Evolutionary conservation across 2,888 invertebrate species (phyloP), one percentile per base, ranked within the genome.

Genomic region (Papilio demoleus): DNA sequence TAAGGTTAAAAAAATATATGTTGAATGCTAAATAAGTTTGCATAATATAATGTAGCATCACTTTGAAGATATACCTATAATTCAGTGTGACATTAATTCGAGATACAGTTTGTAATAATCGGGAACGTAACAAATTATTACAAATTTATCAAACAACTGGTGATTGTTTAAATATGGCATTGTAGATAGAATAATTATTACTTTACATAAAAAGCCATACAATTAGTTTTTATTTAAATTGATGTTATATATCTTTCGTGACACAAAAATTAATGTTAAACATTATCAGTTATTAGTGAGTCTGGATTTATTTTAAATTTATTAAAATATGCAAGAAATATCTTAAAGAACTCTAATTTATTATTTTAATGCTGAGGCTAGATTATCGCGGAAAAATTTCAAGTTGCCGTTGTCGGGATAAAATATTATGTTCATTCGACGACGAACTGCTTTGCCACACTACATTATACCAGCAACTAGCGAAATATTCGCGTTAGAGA

Each of bases 101-200:
- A 56, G 53, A 56, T 56, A 56, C 31, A 1, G 8, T 3, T 17
- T 31, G 17, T 9, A 31, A 27, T 53, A 31, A 50, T 53, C 53
- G 27, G 24, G 53, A 53, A n/a, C n/a, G 17, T 3, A 17, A 56
- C 53, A 17, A 17, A 64, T 64, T 27, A 24, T 34, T 34, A 50
- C 53, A 64, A 4, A 50, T 64, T 64, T 50, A 8, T 53, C 63
- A 38, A 47, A 11, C 14, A 22, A 14, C 34, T 36, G 34, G 12
- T 17, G 42, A 42, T 45, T 42, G 45, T 14, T 12, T 24, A 22
- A 22, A 47, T 47, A 47, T 22, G 19, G 1, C 11, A 50, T 27
- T 47, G 12, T 8, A n/a, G 8, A 56, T 56, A 56, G 31, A 31
- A 56, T 53, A 31, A n/a, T 53, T 53, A 24, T 53, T n/a, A 27